Evolutionary conservation across 1,140 invertebrate species (phyloP).

Genomic region (Drosophila eugracilis): DNA sequence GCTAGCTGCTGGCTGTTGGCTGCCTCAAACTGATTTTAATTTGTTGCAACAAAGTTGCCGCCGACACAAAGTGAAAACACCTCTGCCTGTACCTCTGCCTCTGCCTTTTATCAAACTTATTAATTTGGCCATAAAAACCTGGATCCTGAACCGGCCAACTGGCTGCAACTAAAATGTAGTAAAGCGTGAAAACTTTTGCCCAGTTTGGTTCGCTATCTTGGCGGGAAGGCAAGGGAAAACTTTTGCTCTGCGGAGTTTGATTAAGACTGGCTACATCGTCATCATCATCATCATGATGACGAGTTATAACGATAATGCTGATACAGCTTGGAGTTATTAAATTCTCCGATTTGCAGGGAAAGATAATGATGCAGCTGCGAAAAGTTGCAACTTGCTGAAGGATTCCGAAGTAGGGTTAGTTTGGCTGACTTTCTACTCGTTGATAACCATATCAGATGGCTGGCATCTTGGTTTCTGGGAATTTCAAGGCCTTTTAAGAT

Average conservation of each 20-base stretch:
- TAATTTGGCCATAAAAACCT: conserved; percentile 47
- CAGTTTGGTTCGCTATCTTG: neutral
- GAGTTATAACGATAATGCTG: conserved; percentile 19
- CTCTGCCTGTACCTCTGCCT: too few relatives aligned
- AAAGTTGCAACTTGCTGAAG: neutral
- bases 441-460: neutral
- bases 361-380: neutral
- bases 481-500: neutral
- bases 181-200: conserved; percentile 58
- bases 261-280: conserved; percentile 47
- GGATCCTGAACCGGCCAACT: neutral
- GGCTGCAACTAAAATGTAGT: conserved; percentile 38
- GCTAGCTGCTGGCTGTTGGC: too few relatives aligned
- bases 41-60: conserved; percentile 36
- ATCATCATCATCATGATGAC: conserved; percentile 8
- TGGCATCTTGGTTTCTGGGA: neutral
- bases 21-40: conserved; percentile 38
- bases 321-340: conserved; percentile 8
- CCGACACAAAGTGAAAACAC: neutral
- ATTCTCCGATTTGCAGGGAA: neutral
- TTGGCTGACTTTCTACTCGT: too few relatives aligned
- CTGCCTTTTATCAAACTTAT: conserved; percentile 61
- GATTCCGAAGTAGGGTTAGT: too few relatives aligned
- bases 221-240: conserved; percentile 13
- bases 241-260: conserved; percentile 42